Percentiles rank a stretch among this genome's conserved stretches.
These are phyloP conservation scores for Peromyscus polionotus DNA, from an alignment of 2,113 vertebrate genomes.

Conservation along the genomic window DNA sequence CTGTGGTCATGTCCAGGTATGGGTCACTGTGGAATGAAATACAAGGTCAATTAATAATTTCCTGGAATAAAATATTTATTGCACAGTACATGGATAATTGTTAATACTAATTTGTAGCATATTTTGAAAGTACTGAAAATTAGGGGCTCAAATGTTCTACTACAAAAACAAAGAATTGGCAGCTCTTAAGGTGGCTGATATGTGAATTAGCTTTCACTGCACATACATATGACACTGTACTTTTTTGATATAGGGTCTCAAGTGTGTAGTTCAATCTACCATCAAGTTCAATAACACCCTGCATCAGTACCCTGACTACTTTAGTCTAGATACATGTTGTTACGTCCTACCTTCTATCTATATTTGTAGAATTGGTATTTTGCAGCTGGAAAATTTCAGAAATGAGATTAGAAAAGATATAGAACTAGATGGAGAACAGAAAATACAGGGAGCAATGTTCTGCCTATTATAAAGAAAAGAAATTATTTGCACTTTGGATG, in stretches of 20 bases:
- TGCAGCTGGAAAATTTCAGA: not conserved
- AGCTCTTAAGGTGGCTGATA: not conserved
- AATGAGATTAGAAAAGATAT: not conserved
- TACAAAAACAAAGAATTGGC: not conserved
- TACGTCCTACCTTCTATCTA: rapidly evolving
- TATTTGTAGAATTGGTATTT: not conserved
- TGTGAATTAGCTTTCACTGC: too few species aligned
- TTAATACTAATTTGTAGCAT: not conserved
- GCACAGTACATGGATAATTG: not conserved
- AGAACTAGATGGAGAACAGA: not conserved
- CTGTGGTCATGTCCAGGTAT: not conserved
- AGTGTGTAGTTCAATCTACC: not conserved
- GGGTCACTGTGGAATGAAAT: not conserved
- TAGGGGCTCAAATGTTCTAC: not conserved
- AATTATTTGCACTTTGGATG: not conserved
- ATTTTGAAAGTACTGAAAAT: not conserved
- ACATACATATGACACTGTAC: not conserved
- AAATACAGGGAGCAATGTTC: not conserved
- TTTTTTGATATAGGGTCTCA: not conserved
- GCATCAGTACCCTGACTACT: not conserved
- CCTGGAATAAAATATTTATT: not conserved
- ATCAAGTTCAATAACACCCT: not conserved
- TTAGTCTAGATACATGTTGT: too few species aligned
- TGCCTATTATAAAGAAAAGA: not conserved
- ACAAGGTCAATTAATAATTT: not conserved